Evolutionary conservation across 2,888 invertebrate species (phyloP).

Genomic region (Saturnia japonica): DNA sequence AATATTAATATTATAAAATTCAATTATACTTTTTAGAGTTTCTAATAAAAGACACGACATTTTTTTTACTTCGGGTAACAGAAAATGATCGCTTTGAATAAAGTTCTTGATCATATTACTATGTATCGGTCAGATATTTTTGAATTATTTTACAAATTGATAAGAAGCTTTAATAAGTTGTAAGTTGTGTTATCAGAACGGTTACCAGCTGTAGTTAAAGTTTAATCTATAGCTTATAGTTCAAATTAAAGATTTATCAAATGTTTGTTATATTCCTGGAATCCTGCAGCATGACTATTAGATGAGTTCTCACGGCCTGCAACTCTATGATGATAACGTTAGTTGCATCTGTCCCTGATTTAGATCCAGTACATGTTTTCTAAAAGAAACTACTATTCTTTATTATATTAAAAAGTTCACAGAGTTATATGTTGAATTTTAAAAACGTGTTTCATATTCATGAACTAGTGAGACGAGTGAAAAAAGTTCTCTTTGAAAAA

Average conservation of each 20-base stretch:
- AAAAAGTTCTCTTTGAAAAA: not conserved
- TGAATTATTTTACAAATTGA: not conserved
- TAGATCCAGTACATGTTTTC: not conserved
- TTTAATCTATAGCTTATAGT: too few relatives aligned
- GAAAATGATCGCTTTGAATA: not conserved
- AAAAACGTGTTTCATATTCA: conserved; percentile 9
- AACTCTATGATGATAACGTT: not conserved
- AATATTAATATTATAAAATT: conserved; percentile 30
- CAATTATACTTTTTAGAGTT: conserved; percentile 34
- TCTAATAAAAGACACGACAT: conserved; percentile 22
- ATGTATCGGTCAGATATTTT: not conserved
- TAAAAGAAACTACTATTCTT: not conserved
- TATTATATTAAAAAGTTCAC: not conserved
- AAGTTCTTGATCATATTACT: not conserved
- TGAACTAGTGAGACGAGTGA: not conserved
- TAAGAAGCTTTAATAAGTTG: not conserved
- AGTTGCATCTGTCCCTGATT: not conserved
- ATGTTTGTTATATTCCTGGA: not conserved
- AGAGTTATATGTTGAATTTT: conserved; percentile 1
- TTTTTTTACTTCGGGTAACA: conserved; percentile 22
- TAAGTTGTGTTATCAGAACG: too few relatives aligned
- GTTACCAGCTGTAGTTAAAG: too few relatives aligned
- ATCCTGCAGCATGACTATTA: not conserved
- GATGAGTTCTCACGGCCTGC: not conserved
- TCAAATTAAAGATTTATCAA: not conserved